Base-by-base conservation (phyloP, 2,113 vertebrate species). In the Megaceryle torquata region DNA sequence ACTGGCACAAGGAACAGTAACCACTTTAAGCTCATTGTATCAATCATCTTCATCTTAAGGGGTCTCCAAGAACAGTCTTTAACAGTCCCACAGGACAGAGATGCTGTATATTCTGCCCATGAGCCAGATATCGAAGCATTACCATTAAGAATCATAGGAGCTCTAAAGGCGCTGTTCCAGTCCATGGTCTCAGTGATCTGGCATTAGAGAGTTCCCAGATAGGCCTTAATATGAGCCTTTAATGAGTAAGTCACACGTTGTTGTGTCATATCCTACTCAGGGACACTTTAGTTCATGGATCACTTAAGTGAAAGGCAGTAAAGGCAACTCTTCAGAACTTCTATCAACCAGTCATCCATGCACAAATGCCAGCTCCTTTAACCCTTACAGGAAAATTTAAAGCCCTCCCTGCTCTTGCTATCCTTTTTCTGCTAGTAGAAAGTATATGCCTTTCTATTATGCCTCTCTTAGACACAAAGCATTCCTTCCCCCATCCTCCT, bases 11-110 rank as follows among this genome's bases (percentile, higher is more conserved):
- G 79, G 83, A 91, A 67, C 6, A 61, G 68, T 78, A 95, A 97
- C 71, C 24, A 77, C 19, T 91, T 94, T 28, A 94, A 67, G 79
- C 54, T 43, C 83, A 80, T 79, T 82, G 63, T 70, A 92, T 86
- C 90, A 95, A 95, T 94, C 94, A 96, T 68, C n/a, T 57, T 61
- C 31, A 94, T 74, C 88, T 65, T 51, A 94, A 91, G 65, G 87
- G 92, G 85, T 95, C 86, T 87, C 79, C 2, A 12, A 92, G 86
- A 95, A 96, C 50, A 95, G 93, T 35, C 89, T 50, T 95, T 86
- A 96, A 84, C 54, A 94, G 71, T 53, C 95, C 85, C 95, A 63
- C 5, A 83, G 89, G 64, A 83, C 15, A 76, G 82, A 7, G 41
- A 3, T 43, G 68, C 75, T 87, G 76, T 53, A 81, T 76, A 74